These are phyloP conservation scores for Cyprinella venusta DNA, from an alignment of 2,797 vertebrate species.

Conservation along the genomic window DNA sequence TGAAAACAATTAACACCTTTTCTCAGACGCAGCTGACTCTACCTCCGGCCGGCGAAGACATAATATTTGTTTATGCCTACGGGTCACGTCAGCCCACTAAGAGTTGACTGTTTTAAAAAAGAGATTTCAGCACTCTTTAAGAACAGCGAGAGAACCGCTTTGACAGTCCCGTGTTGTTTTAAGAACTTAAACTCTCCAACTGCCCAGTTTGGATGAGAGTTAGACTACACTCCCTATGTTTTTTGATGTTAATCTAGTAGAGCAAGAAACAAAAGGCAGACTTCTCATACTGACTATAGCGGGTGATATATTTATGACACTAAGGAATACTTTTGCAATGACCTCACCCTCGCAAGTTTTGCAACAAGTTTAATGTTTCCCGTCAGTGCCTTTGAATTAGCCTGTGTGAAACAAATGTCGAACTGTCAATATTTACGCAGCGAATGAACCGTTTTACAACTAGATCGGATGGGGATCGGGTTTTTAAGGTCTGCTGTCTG, in stretches of 20 bases:
- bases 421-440: constrained; percentile 50
- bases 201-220: constrained; percentile 6
- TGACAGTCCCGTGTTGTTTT: constrained; percentile 57
- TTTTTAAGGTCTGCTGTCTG: constrained; percentile 17
- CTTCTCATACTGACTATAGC: constrained; percentile 14
- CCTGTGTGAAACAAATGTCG: constrained; percentile 42
- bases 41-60: constrained; percentile 42
- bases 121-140: constrained; percentile 52
- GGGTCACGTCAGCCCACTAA: constrained; percentile 52
- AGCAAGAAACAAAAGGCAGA: constrained; percentile 22
- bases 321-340: constrained; percentile 45
- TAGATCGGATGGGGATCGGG: constrained; percentile 18
- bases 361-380: constrained; percentile 44
- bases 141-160: constrained; percentile 33
- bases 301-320: constrained; percentile 33
- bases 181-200: constrained; percentile 50
- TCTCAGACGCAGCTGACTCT: constrained; percentile 24
- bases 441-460: constrained; percentile 42
- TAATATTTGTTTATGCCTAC: constrained; percentile 63
- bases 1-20: constrained; percentile 64
- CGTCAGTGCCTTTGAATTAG: constrained; percentile 46
- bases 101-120: constrained; percentile 53
- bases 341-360: constrained; percentile 37
- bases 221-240: constrained; percentile 19
- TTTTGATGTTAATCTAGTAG: constrained; percentile 31